Conservation (phyloP, 2,113 vertebrate species). For the Etia nguti region DNA sequence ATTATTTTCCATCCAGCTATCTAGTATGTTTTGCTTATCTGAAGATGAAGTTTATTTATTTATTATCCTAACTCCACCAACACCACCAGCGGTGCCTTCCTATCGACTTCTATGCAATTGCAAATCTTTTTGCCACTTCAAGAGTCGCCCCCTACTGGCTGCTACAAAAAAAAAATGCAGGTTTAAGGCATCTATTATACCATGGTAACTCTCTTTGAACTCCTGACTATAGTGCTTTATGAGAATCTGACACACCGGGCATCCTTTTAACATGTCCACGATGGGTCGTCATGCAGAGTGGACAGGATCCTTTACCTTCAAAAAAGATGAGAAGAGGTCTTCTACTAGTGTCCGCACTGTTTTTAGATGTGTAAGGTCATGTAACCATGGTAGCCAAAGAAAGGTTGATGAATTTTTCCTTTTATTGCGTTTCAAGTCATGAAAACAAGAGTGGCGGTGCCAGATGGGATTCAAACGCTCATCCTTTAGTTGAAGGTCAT, state of each 20-base stretch:
- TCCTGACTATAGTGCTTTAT: background rate
- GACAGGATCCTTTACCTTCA: background rate
- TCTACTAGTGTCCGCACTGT: background rate
- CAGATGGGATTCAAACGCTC: background rate
- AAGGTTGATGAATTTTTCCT: background rate
- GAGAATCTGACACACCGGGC: background rate
- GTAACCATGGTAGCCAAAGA: background rate
- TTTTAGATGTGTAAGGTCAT: background rate
- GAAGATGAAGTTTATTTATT: background rate
- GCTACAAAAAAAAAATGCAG: background rate
- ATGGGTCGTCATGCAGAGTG: background rate
- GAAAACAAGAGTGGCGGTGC: background rate
- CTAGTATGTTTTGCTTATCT: background rate
- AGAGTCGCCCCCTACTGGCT: background rate
- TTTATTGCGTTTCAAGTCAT: background rate
- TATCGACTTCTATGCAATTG: background rate
- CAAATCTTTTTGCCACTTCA: background rate
- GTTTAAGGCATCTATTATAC: rapidly evolving
- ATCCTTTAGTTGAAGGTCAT: background rate
- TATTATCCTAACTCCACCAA: background rate
- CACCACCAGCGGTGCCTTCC: background rate
- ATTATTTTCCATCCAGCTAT: background rate
- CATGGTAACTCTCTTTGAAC: background rate
- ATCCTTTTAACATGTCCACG: background rate
- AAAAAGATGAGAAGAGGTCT: background rate